A percentile compares a stretch with the other conserved stretches of the same genome.
Conservation (phyloP, 1,140 invertebrate genomes). For the Heliconius hermathena region DNA sequence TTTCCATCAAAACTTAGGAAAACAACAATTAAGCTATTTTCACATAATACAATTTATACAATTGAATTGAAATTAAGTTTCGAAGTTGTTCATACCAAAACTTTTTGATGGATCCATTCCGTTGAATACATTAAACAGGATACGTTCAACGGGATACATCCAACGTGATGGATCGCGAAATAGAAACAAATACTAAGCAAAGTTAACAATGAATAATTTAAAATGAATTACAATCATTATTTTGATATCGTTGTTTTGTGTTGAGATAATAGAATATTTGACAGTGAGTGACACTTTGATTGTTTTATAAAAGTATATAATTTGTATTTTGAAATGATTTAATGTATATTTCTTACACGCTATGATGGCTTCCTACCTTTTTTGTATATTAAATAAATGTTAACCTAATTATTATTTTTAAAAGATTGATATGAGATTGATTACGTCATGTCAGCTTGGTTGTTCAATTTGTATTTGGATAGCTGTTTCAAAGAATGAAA, state of each 20-base stretch:
- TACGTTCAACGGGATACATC: not conserved
- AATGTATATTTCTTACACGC: too few relatives aligned
- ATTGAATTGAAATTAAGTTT: not conserved
- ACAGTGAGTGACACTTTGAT: not conserved
- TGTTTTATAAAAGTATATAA: not conserved
- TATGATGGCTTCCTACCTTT: too few relatives aligned
- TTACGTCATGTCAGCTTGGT: too few relatives aligned
- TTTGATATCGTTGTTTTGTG: not conserved
- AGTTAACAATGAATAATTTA: constrained; percentile 2
- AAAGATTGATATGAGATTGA: too few relatives aligned
- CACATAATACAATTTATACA: not conserved
- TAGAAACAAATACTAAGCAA: not conserved
- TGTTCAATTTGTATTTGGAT: too few relatives aligned
- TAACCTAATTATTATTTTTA: too few relatives aligned
- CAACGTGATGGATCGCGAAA: not conserved
- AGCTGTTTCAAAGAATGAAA: too few relatives aligned
- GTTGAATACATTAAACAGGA: not conserved
- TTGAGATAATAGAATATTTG: not conserved
- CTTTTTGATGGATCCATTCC: constrained; percentile 1
- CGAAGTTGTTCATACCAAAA: not conserved
- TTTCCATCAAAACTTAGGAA: not conserved
- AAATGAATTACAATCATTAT: not conserved
- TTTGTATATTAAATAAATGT: too few relatives aligned
- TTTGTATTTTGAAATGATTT: not conserved
- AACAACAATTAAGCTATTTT: not conserved